Conservation (phyloP, 2,113 vertebrate species). For the Lasiurus borealis region DNA sequence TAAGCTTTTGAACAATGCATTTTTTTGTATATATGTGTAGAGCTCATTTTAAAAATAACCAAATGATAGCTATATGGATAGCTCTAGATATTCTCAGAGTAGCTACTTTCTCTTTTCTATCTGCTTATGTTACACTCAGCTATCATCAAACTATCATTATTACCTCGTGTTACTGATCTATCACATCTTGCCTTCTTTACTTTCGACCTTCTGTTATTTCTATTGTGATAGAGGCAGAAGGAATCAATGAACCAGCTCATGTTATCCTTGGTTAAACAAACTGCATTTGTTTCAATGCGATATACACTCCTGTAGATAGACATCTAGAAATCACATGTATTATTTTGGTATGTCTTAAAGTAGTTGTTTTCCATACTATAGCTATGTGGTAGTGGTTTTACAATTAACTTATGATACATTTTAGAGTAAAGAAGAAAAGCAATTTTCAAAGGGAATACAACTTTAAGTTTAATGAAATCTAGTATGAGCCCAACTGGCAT, state of each 20-base stretch:
- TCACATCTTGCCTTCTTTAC: neutral
- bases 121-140: neutral
- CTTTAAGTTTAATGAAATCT: conserved; percentile 60
- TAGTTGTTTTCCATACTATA: conserved; percentile 44
- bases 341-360: conserved; percentile 4
- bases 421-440: neutral
- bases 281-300: neutral
- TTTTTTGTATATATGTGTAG: neutral
- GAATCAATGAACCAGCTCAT: neutral
- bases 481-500: neutral
- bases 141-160: neutral
- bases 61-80: neutral
- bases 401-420: conserved; percentile 63
- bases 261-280: neutral
- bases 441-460: conserved; percentile 10
- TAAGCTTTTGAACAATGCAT: neutral
- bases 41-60: neutral
- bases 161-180: neutral
- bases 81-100: neutral
- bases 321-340: neutral
- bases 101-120: neutral
- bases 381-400: neutral
- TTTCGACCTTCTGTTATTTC: neutral
- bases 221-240: neutral
- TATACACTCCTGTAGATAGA: neutral